Evolutionary conservation across 2,888 invertebrate species (phyloP).

Genomic region (Strigamia maritima): DNA sequence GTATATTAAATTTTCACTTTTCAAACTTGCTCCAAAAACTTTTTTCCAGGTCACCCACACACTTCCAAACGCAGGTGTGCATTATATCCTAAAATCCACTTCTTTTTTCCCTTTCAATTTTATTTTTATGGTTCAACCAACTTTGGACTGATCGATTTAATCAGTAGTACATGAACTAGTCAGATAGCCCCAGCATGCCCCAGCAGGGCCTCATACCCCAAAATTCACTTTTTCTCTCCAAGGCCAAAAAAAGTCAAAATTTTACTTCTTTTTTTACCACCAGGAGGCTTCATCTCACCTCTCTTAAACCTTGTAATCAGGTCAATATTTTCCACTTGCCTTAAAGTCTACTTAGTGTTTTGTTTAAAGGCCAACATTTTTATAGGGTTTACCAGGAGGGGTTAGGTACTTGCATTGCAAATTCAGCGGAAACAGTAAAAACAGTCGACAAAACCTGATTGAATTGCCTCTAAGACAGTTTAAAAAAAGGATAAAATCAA

Average conservation of each 20-base stretch:
- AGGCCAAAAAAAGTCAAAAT: too few relatives aligned
- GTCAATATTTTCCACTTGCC: background rate
- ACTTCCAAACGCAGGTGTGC: constrained; percentile 20
- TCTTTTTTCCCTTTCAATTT: background rate
- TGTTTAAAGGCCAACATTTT: constrained; percentile 13
- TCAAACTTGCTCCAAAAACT: background rate
- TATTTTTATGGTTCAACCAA: constrained; percentile 13
- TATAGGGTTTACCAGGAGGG: background rate
- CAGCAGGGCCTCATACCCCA: too few relatives aligned
- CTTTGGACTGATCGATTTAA: background rate
- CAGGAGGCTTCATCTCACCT: too few relatives aligned
- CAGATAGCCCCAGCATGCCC: too few relatives aligned
- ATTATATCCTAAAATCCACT: constrained; percentile 18
- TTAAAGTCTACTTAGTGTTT: background rate
- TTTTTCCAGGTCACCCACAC: constrained; percentile 8
- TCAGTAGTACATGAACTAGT: background rate
- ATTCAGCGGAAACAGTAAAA: constrained; percentile 26
- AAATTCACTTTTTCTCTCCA: too few relatives aligned
- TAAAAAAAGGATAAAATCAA: constrained; percentile 12
- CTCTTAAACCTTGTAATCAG: background rate
- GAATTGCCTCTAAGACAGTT: background rate
- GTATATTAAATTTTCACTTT: constrained; percentile 32
- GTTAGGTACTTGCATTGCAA: constrained; percentile 1
- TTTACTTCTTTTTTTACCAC: too few relatives aligned
- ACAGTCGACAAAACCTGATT: constrained; percentile 25